A percentile compares a stretch with the other conserved stretches of the same genome.
Evolutionary conservation across 2,797 vertebrate species (phyloP).

Genomic region (Hydrophis major): DNA sequence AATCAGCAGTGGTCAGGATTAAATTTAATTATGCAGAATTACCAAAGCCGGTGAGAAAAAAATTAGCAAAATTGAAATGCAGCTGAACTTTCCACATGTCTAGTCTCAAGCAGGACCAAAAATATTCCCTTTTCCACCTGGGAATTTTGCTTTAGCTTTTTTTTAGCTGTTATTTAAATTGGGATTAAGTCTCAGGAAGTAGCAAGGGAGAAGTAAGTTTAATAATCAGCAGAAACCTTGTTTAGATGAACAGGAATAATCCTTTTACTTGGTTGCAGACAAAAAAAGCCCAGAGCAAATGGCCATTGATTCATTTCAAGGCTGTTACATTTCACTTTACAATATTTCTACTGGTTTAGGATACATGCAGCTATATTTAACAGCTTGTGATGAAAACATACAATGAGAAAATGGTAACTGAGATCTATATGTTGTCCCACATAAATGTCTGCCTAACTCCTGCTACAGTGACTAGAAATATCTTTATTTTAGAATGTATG

Average conservation of each 20-base stretch:
- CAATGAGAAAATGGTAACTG: background rate
- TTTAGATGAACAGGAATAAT: constrained; percentile 20
- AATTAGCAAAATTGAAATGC: constrained; percentile 55
- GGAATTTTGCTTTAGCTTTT: constrained; percentile 33
- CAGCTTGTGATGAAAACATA: background rate
- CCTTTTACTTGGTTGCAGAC: constrained; percentile 9
- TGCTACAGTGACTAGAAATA: background rate
- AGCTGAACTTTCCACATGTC: constrained; percentile 36
- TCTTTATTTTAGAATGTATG: background rate
- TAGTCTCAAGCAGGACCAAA: constrained; percentile 37
- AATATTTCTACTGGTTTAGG: background rate
- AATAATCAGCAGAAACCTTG: background rate
- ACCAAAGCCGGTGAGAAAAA: constrained; percentile 35
- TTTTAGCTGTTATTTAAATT: constrained; percentile 47
- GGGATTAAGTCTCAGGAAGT: constrained; percentile 38
- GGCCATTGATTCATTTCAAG: background rate
- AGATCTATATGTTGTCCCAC: background rate
- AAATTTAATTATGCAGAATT: constrained; percentile 6
- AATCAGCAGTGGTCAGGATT: constrained; percentile 66
- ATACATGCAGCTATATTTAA: background rate
- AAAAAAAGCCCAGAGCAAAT: constrained; percentile 26
- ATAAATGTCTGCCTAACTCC: background rate
- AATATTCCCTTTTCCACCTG: background rate
- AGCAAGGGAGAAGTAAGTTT: constrained; percentile 25
- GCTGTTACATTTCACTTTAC: background rate